Evolutionary conservation across 92 coral and sea anemone genomes (phyloP), one percentile per base, ranked within the genome.

Genomic region (Blastomussa wellsi): DNA sequence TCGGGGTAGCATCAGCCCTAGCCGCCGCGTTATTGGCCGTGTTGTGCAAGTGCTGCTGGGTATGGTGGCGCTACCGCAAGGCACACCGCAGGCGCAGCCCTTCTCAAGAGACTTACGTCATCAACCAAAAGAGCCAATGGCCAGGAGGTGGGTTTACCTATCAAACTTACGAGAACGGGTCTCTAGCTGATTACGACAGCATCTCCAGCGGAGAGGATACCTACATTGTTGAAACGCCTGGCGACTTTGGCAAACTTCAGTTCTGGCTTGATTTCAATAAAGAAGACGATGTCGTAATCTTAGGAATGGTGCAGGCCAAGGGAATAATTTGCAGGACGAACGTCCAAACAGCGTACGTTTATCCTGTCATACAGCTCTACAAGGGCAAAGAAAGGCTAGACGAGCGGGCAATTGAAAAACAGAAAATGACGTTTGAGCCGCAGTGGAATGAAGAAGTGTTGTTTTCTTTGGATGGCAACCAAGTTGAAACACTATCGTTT

Each of bases 41-140:
- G 29, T 80, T 93, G 75, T 89, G 95, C 91, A 97, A 97, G 91
- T 97, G 98, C 86, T 92, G 95, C 87, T 95, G 96, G 94, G 96
- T 97, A 74, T 95, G 96, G 97, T 95, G 96, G 76, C 86, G 88
- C 32, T 91, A 92, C 84, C 95, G 97, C 59, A 86, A 86, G 68
- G 76, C 82, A 67, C 91, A 89, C 47, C 95, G 79, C 55, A 79
- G 78, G 78, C 84, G 87, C 76, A 77, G 75, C 44, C 86, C 90
- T 1, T 91, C 92, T 67, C 92, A 94, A 72, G 91, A 96, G 81
- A 86, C 94, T 0, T 93, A 94, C 79, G 29, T 82, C 90, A 67
- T 92, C 52, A 77, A 93, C 35, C 90, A 88, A 39, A 91, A 91
- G 60, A 71, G 93, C 48, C 90, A 89, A 74, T 82, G 97, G 93